Evolutionary conservation across 2,113 vertebrate genomes (phyloP).

Genomic region (Miniopterus natalensis): DNA sequence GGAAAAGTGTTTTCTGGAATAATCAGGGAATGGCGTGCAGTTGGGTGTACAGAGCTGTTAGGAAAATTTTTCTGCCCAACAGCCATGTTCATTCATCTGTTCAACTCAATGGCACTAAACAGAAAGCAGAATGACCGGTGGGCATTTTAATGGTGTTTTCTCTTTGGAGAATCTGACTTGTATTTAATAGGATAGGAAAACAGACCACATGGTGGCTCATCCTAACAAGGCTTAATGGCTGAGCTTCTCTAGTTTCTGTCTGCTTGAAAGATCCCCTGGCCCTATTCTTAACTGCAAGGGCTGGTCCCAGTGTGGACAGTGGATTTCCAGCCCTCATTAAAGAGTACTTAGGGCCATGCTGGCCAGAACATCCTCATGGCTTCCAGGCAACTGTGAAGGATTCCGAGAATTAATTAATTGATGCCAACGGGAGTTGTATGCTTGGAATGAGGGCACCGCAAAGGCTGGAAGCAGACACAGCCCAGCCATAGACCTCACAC

Average conservation of each 20-base stretch:
- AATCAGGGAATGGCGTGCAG: neutral
- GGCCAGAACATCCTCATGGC: neutral
- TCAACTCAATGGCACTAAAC: neutral
- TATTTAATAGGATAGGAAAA: neutral
- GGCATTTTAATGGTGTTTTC: neutral
- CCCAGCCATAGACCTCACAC: neutral
- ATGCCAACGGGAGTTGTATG: neutral
- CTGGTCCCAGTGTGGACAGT: neutral
- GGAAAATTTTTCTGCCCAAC: neutral
- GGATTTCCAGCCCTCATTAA: neutral
- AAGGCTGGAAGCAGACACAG: neutral
- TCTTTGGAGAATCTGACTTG: constrained; percentile 41
- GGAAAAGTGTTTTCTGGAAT: neutral
- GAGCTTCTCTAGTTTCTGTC: neutral
- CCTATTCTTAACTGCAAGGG: constrained; percentile 26
- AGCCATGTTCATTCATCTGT: neutral
- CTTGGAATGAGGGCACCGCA: neutral
- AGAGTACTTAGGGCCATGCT: neutral
- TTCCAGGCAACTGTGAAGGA: neutral
- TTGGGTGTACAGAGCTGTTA: neutral
- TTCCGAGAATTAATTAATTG: constrained; percentile 47
- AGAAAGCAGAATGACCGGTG: neutral
- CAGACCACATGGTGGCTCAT: neutral
- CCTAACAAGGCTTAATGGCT: constrained; percentile 3
- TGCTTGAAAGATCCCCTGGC: neutral